These are phyloP conservation scores for Epinephelus coioides DNA, from an alignment of 2,797 vertebrate species.

Conservation along the genomic window DNA sequence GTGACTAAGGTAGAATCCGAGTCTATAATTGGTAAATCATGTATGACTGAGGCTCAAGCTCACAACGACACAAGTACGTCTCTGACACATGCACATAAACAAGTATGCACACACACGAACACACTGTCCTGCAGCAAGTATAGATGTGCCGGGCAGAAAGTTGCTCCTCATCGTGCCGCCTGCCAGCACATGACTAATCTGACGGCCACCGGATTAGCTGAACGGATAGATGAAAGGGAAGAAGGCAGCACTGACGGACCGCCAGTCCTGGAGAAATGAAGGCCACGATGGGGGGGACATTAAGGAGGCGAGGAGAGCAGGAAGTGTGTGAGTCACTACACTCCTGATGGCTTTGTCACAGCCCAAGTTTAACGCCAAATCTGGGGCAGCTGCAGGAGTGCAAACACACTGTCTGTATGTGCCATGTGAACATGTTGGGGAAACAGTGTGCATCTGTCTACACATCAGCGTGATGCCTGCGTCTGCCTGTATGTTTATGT, in stretches of 20 bases:
- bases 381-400: constrained; percentile 57
- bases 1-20: background rate
- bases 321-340: constrained; percentile 58
- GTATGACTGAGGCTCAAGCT: background rate
- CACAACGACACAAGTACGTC: background rate
- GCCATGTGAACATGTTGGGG: constrained; percentile 1
- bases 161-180: constrained; percentile 34
- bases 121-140: constrained; percentile 28
- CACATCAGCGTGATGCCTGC: background rate
- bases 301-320: background rate
- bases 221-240: constrained; percentile 56
- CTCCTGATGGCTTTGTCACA: constrained; percentile 65
- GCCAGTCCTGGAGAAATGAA: constrained; percentile 47
- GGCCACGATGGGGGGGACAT: background rate
- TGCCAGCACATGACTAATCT: constrained; percentile 66
- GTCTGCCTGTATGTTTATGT: background rate
- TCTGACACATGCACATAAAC: background rate
- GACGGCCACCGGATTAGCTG: constrained; percentile 61
- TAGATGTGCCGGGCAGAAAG: constrained; percentile 27
- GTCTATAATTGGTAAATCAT: no score
- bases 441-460: background rate
- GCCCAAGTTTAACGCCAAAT: constrained; percentile 55
- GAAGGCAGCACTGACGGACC: constrained; percentile 10
- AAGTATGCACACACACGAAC: background rate
- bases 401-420: constrained; percentile 31